Base-by-base conservation (phyloP, 2,113 vertebrate species). In the Podiceps cristatus region DNA sequence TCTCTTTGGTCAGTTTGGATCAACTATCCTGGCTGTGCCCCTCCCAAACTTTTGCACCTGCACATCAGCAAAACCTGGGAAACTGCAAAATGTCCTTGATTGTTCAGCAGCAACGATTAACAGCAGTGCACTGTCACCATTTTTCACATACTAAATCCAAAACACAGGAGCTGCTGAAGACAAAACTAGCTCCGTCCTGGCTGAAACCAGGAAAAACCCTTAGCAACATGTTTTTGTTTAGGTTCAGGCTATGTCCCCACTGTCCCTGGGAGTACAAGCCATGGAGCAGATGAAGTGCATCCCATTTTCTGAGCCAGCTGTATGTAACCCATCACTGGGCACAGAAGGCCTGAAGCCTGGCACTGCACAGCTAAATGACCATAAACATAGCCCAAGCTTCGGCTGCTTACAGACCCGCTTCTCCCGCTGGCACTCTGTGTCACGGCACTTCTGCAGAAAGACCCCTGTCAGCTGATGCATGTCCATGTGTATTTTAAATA, bases 261-360 rank as follows among this genome's bases (percentile, higher is more conserved):
- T 14, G 28, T 40, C 58, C 27, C 62, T 72, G 42, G n/a, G 60
- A 93, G 5, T 44, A 73, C 25, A 69, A 77, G 60, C 22, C 35
- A 23, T 4, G 16, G 55, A 87, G 35, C 2, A 93, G 64, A 62
- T 33, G 37, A 52, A 67, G 44, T 24, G 10, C 13, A 56, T 76
- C 44, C 33, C 59, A 6, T 93, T 89, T 91, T 91, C 80, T 52
- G 63, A 52, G 63, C 19, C 87, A 89, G 76, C 35, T 89, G 14
- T 16, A 3, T 35, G 37, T 11, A 40, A 22, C 15, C 17, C 80
- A 47, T 33, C 53, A 8, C n/a, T 22, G 40, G 58, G 23, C 55
- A 69, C 40, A 69, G 60, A 42, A 27, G 18, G 42, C 28, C 74
- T 40, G 73, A 44, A 71, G 67, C 84, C 89, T 5, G 64, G 35